Percentiles rank a stretch among this genome's conserved stretches.
Conservation (phyloP, 2,888 invertebrate genomes). For the Lobophora halterata region DNA sequence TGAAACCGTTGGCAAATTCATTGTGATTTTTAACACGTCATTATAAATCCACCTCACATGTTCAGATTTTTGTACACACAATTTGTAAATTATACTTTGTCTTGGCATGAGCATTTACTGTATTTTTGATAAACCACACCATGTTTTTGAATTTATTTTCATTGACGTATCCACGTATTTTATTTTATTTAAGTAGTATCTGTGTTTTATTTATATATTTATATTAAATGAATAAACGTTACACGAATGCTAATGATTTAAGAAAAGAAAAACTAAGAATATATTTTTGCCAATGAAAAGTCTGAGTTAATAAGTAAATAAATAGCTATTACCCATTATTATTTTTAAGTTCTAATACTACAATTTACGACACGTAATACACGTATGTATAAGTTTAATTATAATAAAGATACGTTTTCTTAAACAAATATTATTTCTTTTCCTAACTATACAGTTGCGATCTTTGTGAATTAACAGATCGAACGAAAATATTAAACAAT, state of each 20-base stretch:
- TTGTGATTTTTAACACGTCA: conserved; percentile 46
- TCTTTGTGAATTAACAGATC: conserved; percentile 2
- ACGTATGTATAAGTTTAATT: neutral
- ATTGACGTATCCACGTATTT: conserved; percentile 32
- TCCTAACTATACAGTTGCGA: neutral
- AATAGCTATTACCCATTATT: too few species aligned
- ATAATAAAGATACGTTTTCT: neutral
- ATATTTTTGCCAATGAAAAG: too few species aligned
- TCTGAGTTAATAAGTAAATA: too few species aligned
- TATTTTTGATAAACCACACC: conserved; percentile 39
- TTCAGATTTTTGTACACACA: conserved; percentile 43
- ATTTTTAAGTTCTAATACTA: too few species aligned
- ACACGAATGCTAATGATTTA: too few species aligned
- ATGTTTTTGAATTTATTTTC: conserved; percentile 29
- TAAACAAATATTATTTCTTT: conserved; percentile 5
- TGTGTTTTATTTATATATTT: conserved; percentile 31
- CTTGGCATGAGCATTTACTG: conserved; percentile 61
- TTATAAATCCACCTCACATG: conserved; percentile 39
- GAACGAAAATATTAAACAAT: too few species aligned
- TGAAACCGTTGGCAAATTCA: conserved; percentile 49
- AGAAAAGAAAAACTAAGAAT: too few species aligned
- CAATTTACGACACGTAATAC: too few species aligned
- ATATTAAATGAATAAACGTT: conserved; percentile 26
- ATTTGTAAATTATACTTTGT: conserved; percentile 59
- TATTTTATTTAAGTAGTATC: conserved; percentile 39